Evolutionary conservation across 2,113 vertebrate species (phyloP).

Genomic region (Polyodon spathula): DNA sequence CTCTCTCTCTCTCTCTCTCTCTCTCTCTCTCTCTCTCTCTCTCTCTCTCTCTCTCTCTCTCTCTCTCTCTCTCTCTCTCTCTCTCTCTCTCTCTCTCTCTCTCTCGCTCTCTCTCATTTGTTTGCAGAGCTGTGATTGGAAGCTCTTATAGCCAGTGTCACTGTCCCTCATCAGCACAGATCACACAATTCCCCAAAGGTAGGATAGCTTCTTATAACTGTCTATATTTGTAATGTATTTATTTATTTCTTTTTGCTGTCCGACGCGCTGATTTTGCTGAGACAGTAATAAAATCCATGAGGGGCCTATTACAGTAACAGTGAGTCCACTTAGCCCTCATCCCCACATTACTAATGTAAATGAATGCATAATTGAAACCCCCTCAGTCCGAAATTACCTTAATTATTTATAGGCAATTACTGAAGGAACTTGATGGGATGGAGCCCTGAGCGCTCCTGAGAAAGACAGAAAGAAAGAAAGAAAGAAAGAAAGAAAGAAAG

Average conservation of each 20-base stretch:
- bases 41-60: too few relatives aligned
- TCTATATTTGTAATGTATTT: background rate
- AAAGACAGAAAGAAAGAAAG: background rate
- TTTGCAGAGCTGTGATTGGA: too few relatives aligned
- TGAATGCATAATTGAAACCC: conserved; percentile 54
- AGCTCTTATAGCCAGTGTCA: too few relatives aligned
- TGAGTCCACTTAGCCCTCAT: conserved; percentile 39
- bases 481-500: conserved; percentile 14
- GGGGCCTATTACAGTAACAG: conserved; percentile 45
- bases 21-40: too few relatives aligned
- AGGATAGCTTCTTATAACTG: too few relatives aligned
- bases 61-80: too few relatives aligned
- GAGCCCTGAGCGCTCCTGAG: background rate
- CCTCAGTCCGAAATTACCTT: conserved; percentile 48
- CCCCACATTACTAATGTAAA: conserved; percentile 59
- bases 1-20: too few relatives aligned
- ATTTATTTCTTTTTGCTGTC: background rate
- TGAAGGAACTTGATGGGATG: conserved; percentile 15
- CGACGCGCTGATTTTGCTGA: background rate
- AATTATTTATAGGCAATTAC: conserved; percentile 57
- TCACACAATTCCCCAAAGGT: too few relatives aligned
- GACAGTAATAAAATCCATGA: conserved; percentile 8
- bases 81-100: too few relatives aligned
- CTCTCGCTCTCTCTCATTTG: too few relatives aligned
- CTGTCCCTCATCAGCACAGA: too few relatives aligned